Base-by-base conservation (phyloP, 2,113 vertebrate species). In the Myocastor coypus region DNA sequence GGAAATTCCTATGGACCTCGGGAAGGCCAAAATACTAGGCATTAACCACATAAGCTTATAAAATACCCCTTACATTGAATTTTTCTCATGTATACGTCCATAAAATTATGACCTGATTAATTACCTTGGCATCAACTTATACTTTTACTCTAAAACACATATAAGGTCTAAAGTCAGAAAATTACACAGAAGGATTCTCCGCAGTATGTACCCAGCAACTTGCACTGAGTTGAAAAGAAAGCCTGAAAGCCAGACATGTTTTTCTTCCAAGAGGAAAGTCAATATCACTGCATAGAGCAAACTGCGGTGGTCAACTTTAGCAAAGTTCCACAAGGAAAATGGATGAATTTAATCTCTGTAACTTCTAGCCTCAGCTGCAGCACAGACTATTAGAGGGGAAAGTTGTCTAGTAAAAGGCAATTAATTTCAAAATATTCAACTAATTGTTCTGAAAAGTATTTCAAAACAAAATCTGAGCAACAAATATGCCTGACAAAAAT, bases 31-130 rank as follows among this genome's bases (percentile, higher is more conserved):
- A 52, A 80, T 50, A 50, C 34, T 34, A 86, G 46, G 63, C 96
- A 83, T 93, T 83, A 97, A 85, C 30, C n/a, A 57, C 12, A 69
- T 37, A 26, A 87, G 26, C 30, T 83, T 68, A 93, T 5, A 83
- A 42, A 73, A 83, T 42, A 69, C 2, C 3, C 68, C 55, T 96
- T 86, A 86, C 61, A 91, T 42, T 88, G 90, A 85, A 42, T 57
- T 92, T 71, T 57, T 88, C 32, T 85, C 42, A 91, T 66, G 97
- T 83, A 84, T 91, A 91, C 90, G 50, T 80, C 32, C 46, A 94
- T 83, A 84, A 90, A 96, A 83, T 46, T 91, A 66, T 91, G n/a
- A 83, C 69, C 26, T 94, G 55, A 89, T 83, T 91, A 24, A 90
- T 95, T 95, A 59, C 3, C n/a, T 89, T 92, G 30, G 20, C 32